Percentiles rank a stretch among this genome's conserved stretches.
phyloP scores from a whole-genome alignment of 2,888 invertebrate genomes.

The Danaus chrysippus region DNA sequence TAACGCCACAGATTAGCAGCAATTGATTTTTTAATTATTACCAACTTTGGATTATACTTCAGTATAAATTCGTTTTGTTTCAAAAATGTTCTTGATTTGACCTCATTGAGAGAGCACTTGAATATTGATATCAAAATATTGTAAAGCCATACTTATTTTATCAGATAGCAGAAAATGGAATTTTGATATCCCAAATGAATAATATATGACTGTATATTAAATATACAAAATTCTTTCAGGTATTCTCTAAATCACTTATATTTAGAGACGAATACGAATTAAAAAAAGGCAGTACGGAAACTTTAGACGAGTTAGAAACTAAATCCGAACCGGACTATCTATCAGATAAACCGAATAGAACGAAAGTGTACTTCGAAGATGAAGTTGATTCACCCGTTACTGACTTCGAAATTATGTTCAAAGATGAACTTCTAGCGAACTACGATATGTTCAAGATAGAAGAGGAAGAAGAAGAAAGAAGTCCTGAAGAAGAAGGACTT shows the following conservation, averaged over 20 bases:
- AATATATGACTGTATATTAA: not conserved
- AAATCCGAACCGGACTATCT: conserved; percentile 70
- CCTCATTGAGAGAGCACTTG: too few relatives aligned
- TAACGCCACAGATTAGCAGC: too few relatives aligned
- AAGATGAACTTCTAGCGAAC: conserved; percentile 65
- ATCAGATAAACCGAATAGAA: conserved; percentile 64
- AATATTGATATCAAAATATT: too few relatives aligned
- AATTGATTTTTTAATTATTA: too few relatives aligned
- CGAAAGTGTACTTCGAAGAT: conserved; percentile 74
- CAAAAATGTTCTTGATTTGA: too few relatives aligned
- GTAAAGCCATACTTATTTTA: too few relatives aligned
- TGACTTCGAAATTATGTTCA: conserved; percentile 77
- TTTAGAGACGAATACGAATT: conserved; percentile 70
- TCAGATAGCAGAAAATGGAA: too few relatives aligned
- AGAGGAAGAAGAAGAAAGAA: conserved; percentile 66
- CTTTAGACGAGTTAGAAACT: conserved; percentile 65
- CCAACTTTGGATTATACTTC: too few relatives aligned
- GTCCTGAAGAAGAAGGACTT: conserved; percentile 65
- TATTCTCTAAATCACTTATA: conserved; percentile 74
- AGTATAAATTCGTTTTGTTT: too few relatives aligned
- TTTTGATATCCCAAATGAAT: too few relatives aligned
- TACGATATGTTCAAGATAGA: conserved; percentile 74
- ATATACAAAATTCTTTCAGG: conserved; percentile 50
- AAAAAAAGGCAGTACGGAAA: conserved; percentile 55
- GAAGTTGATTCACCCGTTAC: conserved; percentile 72